Evolutionary conservation across 2,113 vertebrate species (phyloP).

Genomic region (Sebastes fasciatus): DNA sequence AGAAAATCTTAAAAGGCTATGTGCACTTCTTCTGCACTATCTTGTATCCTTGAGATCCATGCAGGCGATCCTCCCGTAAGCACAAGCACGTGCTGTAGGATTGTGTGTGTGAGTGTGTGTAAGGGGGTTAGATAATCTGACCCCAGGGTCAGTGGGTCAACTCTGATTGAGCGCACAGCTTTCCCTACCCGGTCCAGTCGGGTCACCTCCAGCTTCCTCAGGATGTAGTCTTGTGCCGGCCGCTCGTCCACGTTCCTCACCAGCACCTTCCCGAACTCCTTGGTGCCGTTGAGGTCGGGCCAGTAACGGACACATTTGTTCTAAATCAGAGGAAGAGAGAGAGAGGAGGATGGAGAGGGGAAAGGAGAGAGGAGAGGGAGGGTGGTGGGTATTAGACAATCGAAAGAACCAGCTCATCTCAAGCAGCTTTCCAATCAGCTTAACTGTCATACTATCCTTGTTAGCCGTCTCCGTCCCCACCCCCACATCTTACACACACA

Average conservation of each 20-base stretch:
- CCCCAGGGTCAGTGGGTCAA: slow-evolving; percentile 55
- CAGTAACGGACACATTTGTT: slow-evolving; percentile 92
- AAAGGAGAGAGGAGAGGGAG: background rate
- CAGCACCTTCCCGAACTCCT: slow-evolving; percentile 82
- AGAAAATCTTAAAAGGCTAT: background rate
- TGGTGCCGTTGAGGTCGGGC: slow-evolving; percentile 84
- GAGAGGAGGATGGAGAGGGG: background rate
- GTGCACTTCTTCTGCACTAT: background rate
- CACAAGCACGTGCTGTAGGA: slow-evolving; percentile 10
- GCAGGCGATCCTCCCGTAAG: background rate
- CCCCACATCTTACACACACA: slow-evolving; percentile 19
- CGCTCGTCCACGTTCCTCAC: slow-evolving; percentile 85
- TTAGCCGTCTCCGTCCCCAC: slow-evolving; percentile 22
- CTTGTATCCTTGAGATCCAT: background rate
- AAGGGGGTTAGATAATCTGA: slow-evolving; percentile 51
- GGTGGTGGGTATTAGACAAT: slow-evolving; percentile 54
- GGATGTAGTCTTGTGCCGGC: slow-evolving; percentile 86
- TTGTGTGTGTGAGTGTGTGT: slow-evolving; percentile 2
- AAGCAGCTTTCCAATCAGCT: slow-evolving; percentile 76
- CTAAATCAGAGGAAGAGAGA: slow-evolving; percentile 66
- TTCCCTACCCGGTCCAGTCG: slow-evolving; percentile 83
- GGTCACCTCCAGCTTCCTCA: slow-evolving; percentile 87
- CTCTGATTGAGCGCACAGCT: slow-evolving; percentile 21
- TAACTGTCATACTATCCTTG: slow-evolving; percentile 74
- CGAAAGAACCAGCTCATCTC: slow-evolving; percentile 57